A percentile compares a stretch with the other conserved stretches of the same genome.
Conservation (phyloP, 1,140 invertebrate genomes). For the Pomacea maculata region DNA sequence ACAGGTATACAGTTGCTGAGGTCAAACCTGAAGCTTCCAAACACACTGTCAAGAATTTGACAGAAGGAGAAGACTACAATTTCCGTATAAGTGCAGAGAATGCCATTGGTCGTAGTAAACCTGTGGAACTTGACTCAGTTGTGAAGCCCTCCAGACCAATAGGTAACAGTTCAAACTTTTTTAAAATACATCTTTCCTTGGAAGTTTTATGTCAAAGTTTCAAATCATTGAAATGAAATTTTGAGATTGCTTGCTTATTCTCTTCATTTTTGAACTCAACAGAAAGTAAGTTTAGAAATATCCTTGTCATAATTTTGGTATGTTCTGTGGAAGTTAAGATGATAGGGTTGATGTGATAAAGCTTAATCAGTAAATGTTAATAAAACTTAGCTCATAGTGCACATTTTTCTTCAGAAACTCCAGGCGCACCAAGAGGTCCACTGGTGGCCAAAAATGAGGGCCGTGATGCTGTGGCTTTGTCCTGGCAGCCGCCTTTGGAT, state of each 20-base stretch:
- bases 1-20: slow-evolving; percentile 78
- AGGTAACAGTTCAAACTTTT: slow-evolving; percentile 67
- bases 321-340: too few species aligned
- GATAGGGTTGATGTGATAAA: neutral
- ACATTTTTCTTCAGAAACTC: slow-evolving; percentile 74
- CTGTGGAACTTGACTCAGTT: slow-evolving; percentile 87
- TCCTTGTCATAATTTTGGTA: too few species aligned
- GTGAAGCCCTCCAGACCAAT: slow-evolving; percentile 95
- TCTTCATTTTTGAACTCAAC: too few species aligned
- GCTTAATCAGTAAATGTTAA: neutral
- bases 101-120: slow-evolving; percentile 93
- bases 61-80: slow-evolving; percentile 83
- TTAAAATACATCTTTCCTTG: too few species aligned
- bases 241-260: too few species aligned
- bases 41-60: slow-evolving; percentile 55
- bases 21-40: slow-evolving; percentile 36
- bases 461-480: slow-evolving; percentile 87
- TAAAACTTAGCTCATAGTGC: neutral
- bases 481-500: slow-evolving; percentile 58
- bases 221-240: too few species aligned
- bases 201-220: too few species aligned
- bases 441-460: slow-evolving; percentile 90
- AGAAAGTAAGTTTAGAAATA: too few species aligned
- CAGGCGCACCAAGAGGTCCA: slow-evolving; percentile 91
- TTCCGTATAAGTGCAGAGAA: slow-evolving; percentile 97